phyloP scores from a whole-genome alignment of 1,140 invertebrate genomes.

The Bathynomus jamesi region DNA sequence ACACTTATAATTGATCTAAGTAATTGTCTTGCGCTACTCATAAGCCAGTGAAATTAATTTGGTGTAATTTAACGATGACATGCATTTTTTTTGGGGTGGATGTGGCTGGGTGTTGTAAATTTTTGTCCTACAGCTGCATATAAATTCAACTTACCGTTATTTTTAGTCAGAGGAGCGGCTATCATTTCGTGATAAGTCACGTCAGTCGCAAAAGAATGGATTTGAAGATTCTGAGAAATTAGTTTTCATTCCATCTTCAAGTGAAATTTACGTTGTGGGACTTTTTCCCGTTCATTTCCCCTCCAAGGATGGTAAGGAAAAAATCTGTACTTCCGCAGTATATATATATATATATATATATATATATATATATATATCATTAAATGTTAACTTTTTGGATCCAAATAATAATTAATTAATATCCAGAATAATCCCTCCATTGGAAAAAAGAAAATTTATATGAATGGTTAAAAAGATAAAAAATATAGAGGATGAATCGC shows the following conservation, averaged over 20 bases:
- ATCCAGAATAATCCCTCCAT: not conserved
- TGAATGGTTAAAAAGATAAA: not conserved
- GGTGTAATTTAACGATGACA: too few relatives aligned
- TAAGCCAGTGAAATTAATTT: too few relatives aligned
- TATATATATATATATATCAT: not conserved
- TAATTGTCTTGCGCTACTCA: too few relatives aligned
- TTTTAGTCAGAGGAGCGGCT: too few relatives aligned
- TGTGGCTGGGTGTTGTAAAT: too few relatives aligned
- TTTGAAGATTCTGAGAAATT: slow-evolving; percentile 8
- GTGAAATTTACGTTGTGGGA: slow-evolving; percentile 38
- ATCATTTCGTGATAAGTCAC: too few relatives aligned
- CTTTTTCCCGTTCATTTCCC: slow-evolving; percentile 41
- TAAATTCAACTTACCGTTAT: too few relatives aligned
- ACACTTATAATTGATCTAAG: too few relatives aligned
- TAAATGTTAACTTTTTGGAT: not conserved
- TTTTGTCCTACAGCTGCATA: too few relatives aligned
- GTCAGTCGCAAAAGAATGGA: too few relatives aligned
- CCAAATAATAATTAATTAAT: not conserved
- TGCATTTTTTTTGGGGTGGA: too few relatives aligned
- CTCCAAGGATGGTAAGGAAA: slow-evolving; percentile 38
- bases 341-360: not conserved
- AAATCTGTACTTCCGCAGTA: slow-evolving; percentile 9
- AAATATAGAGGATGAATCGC: not conserved
- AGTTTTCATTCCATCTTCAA: slow-evolving; percentile 27
- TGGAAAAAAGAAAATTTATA: not conserved